Evolutionary conservation across 2,888 invertebrate species (phyloP), one percentile per base, ranked within the genome.

Genomic region (Stenotaenia linearis): DNA sequence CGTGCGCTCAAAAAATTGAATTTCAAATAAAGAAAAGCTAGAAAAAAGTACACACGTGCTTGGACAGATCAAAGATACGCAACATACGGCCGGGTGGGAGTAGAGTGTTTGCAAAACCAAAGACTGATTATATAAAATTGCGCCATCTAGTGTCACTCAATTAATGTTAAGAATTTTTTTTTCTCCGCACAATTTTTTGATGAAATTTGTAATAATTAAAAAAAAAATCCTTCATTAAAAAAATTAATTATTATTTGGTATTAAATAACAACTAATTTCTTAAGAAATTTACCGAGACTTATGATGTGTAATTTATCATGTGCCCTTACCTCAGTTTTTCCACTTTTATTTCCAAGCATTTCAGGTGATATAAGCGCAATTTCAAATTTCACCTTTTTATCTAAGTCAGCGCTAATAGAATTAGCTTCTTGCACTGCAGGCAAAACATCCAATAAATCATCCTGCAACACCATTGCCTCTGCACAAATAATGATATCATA

Each of bases 401-500:
- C 87, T 78, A 89, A 84, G 80, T 89, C 89, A 80, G 88, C 87
- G 76, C 87, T 87, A 83, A 90, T 89, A 75, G 87, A 86, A 84
- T 90, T 90, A 6, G 89, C 89, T 82, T 89, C 86, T 80, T 89
- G 87, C 3, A 89, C 86, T 18, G 86, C 86, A 1, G 89, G 89
- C 83, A 89, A 84, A 78, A 88, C 84, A 81, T 88, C 88, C 35
- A 89, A 83, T 76, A 90, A 84, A 80, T 89, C 89, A 81, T 89
- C 88, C 80, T 89, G 88, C 23, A 89, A 83, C 15, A 88, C 82
- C 21, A 85, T 84, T 78, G 86, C 85, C 82, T 87, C 88, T 86
- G 83, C 37, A 77, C 6, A 74, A 15, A 74, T 1, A 18, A 30
- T 25, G n/a, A n/a, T 25, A n/a, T 56, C 23, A 56, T 21, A 6